Conservation (phyloP, 2,888 invertebrate species). For the Drosophila fulvimacula region DNA sequence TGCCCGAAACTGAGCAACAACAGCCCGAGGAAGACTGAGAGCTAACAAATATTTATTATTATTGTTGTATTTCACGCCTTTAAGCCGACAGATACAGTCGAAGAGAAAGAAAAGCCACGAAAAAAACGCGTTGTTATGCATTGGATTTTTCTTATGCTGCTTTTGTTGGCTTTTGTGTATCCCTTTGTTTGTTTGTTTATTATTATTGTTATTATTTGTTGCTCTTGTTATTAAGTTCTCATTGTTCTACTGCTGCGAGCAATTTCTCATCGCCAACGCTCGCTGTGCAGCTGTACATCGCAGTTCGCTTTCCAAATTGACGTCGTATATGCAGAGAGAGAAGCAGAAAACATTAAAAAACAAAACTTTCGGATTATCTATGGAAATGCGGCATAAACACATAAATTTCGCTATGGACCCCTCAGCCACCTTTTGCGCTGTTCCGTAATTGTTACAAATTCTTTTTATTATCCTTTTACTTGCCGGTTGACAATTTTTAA, state of each 20-base stretch:
- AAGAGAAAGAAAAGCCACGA: conserved; percentile 61
- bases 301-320: conserved; percentile 52
- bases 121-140: conserved; percentile 53
- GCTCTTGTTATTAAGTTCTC: conserved; percentile 61
- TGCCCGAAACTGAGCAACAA: conserved; percentile 47
- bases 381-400: conserved; percentile 49
- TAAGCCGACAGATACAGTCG: conserved; percentile 72
- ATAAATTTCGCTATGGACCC: conserved; percentile 69
- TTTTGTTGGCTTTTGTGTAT: conserved; percentile 35
- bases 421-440: conserved; percentile 2
- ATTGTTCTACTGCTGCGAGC: conserved; percentile 50
- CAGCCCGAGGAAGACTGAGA: conserved; percentile 20
- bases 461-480: conserved; percentile 50
- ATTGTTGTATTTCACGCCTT: conserved; percentile 74
- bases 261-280: conserved; percentile 63
- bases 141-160: conserved; percentile 47
- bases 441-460: conserved; percentile 68
- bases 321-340: conserved; percentile 3
- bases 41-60: conserved; percentile 73
- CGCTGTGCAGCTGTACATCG: conserved; percentile 37
- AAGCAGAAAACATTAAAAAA: not conserved
- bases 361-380: conserved; percentile 34
- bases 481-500: conserved; percentile 33
- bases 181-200: conserved; percentile 50
- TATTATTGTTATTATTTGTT: conserved; percentile 46